These are phyloP conservation scores for Zoanthus sociatus DNA, from an alignment of 92 coral and sea anemone species.

Conservation along the genomic window DNA sequence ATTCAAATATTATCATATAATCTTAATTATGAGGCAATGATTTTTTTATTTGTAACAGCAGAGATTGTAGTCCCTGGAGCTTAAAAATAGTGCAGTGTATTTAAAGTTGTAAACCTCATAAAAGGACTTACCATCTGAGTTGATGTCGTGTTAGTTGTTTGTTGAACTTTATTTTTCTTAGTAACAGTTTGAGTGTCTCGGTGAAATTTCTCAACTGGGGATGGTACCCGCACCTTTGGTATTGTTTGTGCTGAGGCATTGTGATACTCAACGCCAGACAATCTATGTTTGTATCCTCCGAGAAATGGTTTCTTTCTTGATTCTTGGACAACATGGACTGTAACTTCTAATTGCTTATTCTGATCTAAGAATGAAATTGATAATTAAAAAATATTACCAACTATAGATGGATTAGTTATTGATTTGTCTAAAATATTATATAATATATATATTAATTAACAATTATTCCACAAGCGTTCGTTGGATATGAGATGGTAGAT, in stretches of 20 bases:
- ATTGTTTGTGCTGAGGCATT: conserved; percentile 93
- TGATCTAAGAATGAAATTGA: no score
- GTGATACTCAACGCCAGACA: conserved; percentile 91
- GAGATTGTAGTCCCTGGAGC: no score
- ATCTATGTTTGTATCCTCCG: conserved; percentile 92
- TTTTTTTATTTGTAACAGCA: background rate
- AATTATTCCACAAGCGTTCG: no score
- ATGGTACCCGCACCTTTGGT: conserved; percentile 87
- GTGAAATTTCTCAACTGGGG: conserved; percentile 88
- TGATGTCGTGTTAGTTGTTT: conserved; percentile 93
- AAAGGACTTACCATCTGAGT: conserved; percentile 88
- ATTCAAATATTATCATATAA: background rate
- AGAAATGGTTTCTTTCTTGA: conserved; percentile 82
- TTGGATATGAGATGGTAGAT: no score
- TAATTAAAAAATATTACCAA: no score
- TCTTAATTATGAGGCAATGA: background rate
- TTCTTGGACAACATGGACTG: conserved; percentile 79
- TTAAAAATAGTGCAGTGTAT: no score
- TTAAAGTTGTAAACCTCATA: background rate
- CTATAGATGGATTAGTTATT: no score
- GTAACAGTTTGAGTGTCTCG: conserved; percentile 94
- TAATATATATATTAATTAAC: no score
- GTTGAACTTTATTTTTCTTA: conserved; percentile 81
- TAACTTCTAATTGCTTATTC: conserved; percentile 55
- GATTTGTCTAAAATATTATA: no score